These are phyloP conservation scores for Formicarius rufipectus DNA, from an alignment of 2,113 vertebrate species.

Conservation along the genomic window DNA sequence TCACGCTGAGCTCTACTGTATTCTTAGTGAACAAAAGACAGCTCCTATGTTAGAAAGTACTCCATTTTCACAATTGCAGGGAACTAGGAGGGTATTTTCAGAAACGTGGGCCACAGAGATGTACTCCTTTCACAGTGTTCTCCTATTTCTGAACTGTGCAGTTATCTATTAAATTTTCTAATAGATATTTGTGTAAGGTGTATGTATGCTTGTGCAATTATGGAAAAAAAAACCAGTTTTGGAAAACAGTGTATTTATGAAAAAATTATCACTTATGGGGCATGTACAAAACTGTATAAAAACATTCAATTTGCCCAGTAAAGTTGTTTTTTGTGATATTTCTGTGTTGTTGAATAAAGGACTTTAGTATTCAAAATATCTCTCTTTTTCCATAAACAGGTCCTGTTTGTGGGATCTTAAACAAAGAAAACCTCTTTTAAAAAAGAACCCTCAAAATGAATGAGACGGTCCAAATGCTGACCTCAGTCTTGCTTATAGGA, in stretches of 20 bases:
- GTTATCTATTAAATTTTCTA: constrained; percentile 85
- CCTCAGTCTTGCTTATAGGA: background rate
- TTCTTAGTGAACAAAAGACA: constrained; percentile 77
- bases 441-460: constrained; percentile 40
- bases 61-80: constrained; percentile 72
- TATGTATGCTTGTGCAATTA: constrained; percentile 89
- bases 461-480: background rate
- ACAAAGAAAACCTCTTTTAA: constrained; percentile 32
- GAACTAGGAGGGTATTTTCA: constrained; percentile 68
- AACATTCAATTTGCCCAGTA: constrained; percentile 83
- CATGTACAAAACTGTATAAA: constrained; percentile 87
- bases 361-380: constrained; percentile 85
- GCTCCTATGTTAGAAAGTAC: constrained; percentile 72
- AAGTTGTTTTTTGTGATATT: constrained; percentile 88
- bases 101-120: constrained; percentile 74
- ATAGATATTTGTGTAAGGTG: constrained; percentile 87
- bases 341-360: constrained; percentile 89
- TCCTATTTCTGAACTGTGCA: constrained; percentile 83
- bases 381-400: constrained; percentile 79
- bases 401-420: constrained; percentile 73
- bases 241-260: constrained; percentile 86
- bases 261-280: constrained; percentile 82
- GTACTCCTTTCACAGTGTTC: constrained; percentile 79
- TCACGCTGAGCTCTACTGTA: constrained; percentile 81
- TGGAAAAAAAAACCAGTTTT: constrained; percentile 80